Conservation (phyloP, 2,888 invertebrate genomes). For the Agriopis leucophaearia region DNA sequence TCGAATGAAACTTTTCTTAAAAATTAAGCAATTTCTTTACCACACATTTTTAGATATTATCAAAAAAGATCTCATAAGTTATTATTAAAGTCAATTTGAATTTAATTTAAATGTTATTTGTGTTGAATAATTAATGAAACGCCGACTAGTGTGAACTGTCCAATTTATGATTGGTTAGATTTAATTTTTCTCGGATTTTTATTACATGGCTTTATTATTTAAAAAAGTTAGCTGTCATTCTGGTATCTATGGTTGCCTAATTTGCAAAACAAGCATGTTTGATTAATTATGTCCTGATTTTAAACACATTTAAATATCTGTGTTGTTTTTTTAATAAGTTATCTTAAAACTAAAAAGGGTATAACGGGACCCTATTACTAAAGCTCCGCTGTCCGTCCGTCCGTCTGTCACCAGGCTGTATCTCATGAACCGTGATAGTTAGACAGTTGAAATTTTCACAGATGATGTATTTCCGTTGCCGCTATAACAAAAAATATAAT, state of each 20-base stretch:
- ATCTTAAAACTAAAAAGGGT: too few relatives aligned
- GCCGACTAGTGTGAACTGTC: constrained; percentile 15
- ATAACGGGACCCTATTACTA: too few relatives aligned
- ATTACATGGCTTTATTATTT: constrained; percentile 19
- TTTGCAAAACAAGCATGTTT: not conserved
- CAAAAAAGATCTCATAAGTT: constrained; percentile 19
- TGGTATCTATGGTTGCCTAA: not conserved
- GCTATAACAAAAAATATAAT: too few relatives aligned
- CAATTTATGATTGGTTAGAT: constrained; percentile 20
- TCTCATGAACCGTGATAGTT: too few relatives aligned
- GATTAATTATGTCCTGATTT: not conserved
- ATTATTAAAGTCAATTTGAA: constrained; percentile 17
- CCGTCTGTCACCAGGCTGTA: too few relatives aligned
- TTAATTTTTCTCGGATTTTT: not conserved
- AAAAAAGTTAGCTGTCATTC: constrained; percentile 1
- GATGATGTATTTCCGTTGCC: too few relatives aligned
- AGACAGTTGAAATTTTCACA: too few relatives aligned
- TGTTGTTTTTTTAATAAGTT: too few relatives aligned
- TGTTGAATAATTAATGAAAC: constrained; percentile 15
- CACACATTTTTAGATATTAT: constrained; percentile 19
- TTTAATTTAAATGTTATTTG: constrained; percentile 22
- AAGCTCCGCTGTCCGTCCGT: too few relatives aligned
- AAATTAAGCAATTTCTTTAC: constrained; percentile 19
- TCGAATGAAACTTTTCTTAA: constrained; percentile 2
- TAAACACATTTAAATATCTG: too few relatives aligned